phyloP scores from a whole-genome alignment of 2,888 invertebrate species.

The Napeogenes sylphis region DNA sequence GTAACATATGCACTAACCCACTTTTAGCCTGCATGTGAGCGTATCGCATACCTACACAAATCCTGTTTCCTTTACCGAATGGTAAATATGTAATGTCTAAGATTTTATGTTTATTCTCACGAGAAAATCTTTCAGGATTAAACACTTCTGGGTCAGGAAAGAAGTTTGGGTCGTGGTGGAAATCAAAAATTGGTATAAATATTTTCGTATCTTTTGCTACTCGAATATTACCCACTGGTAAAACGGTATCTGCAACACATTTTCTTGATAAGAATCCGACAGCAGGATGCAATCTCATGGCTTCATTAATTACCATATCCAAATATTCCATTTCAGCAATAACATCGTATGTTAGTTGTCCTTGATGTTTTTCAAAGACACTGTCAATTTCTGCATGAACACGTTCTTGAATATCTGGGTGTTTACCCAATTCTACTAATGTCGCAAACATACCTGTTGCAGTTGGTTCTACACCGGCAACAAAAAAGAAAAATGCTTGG shows the following conservation, averaged over 20 bases:
- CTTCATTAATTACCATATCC: constrained; percentile 49
- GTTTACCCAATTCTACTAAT: constrained; percentile 50
- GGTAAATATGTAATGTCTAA: constrained; percentile 54
- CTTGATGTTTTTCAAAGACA: constrained; percentile 38
- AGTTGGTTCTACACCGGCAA: constrained; percentile 60
- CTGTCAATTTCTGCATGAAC: constrained; percentile 55
- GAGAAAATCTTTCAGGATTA: constrained; percentile 57
- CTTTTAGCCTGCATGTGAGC: constrained; percentile 46
- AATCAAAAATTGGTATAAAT: constrained; percentile 46
- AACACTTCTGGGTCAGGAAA: constrained; percentile 63
- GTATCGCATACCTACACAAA: constrained; percentile 60
- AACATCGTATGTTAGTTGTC: constrained; percentile 44
- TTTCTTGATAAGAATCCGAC: constrained; percentile 45
- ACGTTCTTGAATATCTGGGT: constrained; percentile 47
- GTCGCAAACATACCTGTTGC: constrained; percentile 49
- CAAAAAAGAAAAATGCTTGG: constrained; percentile 59
- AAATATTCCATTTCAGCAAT: constrained; percentile 49
- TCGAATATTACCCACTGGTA: constrained; percentile 54
- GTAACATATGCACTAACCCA: constrained; percentile 32
- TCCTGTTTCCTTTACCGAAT: constrained; percentile 64
- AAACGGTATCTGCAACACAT: constrained; percentile 44
- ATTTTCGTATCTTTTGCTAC: constrained; percentile 51
- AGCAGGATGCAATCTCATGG: constrained; percentile 50
- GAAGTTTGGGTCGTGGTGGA: constrained; percentile 62
- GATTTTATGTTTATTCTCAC: constrained; percentile 35